Percentiles rank a stretch among this genome's conserved stretches.
phyloP scores from a whole-genome alignment of 1,140 invertebrate genomes.

The Dryas iulia region DNA sequence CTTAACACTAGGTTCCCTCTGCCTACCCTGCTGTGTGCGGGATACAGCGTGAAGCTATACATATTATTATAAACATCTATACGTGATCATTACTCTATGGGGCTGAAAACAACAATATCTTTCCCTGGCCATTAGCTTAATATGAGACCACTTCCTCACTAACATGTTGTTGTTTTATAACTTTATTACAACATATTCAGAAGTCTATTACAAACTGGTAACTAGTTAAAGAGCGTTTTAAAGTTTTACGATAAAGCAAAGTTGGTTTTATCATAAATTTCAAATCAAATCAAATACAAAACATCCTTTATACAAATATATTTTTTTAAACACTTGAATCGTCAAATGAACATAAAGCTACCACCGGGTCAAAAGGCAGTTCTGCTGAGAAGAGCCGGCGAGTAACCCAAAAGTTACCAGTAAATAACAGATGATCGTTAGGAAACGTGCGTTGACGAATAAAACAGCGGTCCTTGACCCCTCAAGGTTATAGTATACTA shows the following conservation, averaged over 20 bases:
- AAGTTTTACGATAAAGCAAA: not conserved
- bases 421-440: constrained; percentile 24
- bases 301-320: no score
- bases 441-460: constrained; percentile 37
- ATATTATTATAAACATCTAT: no score
- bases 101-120: not conserved
- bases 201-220: not conserved
- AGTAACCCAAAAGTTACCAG: no score
- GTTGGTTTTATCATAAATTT: constrained; percentile 9
- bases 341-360: no score
- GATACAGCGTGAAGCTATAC: no score
- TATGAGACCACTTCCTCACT: not conserved
- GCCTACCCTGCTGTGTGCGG: no score
- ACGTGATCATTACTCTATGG: no score
- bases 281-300: no score
- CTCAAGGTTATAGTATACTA: constrained; percentile 46
- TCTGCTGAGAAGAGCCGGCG: no score
- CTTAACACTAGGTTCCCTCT: no score
- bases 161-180: not conserved
- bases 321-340: no score
- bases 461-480: constrained; percentile 49
- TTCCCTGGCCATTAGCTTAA: not conserved
- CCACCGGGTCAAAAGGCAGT: no score
- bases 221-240: not conserved
- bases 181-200: not conserved